phyloP scores from a whole-genome alignment of 2,113 vertebrate genomes.

The Nycticryphes semicollaris region DNA sequence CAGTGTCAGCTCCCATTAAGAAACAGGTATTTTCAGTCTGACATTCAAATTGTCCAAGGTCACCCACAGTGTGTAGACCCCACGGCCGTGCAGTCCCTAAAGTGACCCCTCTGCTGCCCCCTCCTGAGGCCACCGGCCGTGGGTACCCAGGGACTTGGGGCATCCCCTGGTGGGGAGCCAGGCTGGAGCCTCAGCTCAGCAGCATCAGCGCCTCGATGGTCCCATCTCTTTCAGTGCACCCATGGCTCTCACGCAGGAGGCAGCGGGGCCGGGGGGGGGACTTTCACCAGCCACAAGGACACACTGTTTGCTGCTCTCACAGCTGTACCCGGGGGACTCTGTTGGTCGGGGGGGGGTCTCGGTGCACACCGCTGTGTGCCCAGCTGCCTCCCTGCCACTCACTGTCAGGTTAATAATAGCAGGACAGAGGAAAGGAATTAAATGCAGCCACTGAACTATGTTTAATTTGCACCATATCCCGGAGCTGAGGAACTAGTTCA shows the following conservation, averaged over 20 bases:
- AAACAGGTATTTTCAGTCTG: neutral
- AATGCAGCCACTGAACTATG: neutral
- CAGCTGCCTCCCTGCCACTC: neutral
- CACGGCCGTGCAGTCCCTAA: fast-evolving
- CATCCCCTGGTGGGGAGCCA: neutral
- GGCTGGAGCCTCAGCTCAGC: neutral
- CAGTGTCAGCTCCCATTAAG: neutral
- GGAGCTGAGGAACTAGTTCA: neutral
- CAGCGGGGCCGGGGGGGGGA: fast-evolving
- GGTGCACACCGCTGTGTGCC: fast-evolving
- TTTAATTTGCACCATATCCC: neutral
- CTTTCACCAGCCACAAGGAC: fast-evolving
- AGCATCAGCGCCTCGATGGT: fast-evolving
- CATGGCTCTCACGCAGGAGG: fast-evolving
- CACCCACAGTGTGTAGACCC: neutral
- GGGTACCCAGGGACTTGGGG: neutral
- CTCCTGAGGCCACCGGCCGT: neutral
- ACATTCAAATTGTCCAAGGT: neutral
- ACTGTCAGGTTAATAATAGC: neutral
- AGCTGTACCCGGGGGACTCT: neutral
- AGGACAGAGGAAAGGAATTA: neutral
- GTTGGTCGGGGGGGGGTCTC: fast-evolving
- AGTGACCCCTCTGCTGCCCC: neutral
- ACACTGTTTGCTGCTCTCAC: neutral
- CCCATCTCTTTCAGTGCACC: neutral